Conservation (phyloP, 2,888 invertebrate species). For the Microplitis deprimator region DNA sequence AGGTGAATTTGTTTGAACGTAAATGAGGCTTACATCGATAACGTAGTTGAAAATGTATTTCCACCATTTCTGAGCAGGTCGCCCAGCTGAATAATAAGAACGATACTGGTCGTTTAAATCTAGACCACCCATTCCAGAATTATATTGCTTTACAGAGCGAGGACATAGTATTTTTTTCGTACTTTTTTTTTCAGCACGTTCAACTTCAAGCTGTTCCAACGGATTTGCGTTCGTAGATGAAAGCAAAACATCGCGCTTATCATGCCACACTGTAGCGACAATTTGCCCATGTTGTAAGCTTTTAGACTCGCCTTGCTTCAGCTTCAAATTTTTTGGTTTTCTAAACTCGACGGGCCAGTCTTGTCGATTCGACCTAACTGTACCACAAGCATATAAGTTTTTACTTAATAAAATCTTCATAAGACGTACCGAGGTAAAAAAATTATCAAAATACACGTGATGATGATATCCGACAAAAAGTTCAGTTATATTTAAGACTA, state of each 20-base stretch:
- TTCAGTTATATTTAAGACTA: conserved; percentile 36
- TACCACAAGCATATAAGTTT: conserved; percentile 24
- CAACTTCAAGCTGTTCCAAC: background rate
- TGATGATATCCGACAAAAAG: conserved; percentile 30
- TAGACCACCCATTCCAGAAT: conserved; percentile 2
- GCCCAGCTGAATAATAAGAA: no score
- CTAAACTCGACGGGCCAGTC: conserved; percentile 21
- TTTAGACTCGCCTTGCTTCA: conserved; percentile 15
- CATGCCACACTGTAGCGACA: conserved; percentile 27
- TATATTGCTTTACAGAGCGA: conserved; percentile 2
- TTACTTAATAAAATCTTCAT: background rate
- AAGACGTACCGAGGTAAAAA: conserved; percentile 28
- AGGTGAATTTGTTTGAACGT: no score
- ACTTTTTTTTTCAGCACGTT: conserved; percentile 2
- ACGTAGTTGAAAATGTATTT: no score
- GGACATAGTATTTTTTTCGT: background rate
- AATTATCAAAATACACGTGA: conserved; percentile 41
- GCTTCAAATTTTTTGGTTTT: conserved; percentile 24
- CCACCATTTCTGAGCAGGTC: no score
- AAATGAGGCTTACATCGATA: no score
- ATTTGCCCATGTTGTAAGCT: conserved; percentile 19
- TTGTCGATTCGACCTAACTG: conserved; percentile 22
- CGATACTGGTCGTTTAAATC: conserved; percentile 10
- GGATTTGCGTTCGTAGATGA: conserved; percentile 20
- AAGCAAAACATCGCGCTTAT: conserved; percentile 23